phyloP scores from a whole-genome alignment of 2,888 invertebrate genomes.

The Oscheius sp. region DNA sequence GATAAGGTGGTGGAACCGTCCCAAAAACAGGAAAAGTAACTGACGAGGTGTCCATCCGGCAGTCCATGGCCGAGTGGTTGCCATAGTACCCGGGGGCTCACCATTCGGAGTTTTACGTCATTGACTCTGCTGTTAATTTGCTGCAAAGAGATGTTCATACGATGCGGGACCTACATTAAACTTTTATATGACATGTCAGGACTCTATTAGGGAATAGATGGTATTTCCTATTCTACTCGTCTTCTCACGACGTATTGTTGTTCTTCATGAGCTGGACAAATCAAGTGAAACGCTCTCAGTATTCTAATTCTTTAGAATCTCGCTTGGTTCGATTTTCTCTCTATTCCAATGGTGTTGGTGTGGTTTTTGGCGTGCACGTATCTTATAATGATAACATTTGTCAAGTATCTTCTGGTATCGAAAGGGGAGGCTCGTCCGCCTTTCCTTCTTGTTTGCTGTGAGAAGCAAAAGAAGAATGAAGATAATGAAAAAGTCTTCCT shows the following conservation, averaged over 20 bases:
- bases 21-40: not conserved
- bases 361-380: conserved; percentile 12
- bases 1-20: not conserved
- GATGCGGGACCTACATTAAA: too few relatives aligned
- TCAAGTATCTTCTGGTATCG: conserved; percentile 9
- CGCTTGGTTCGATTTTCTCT: conserved; percentile 14
- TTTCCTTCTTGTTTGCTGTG: conserved; percentile 12
- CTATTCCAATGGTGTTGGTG: conserved; percentile 1
- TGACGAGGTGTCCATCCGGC: not conserved
- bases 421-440: conserved; percentile 12
- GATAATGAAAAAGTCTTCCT: too few relatives aligned
- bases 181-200: too few relatives aligned
- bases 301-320: not conserved
- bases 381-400: conserved; percentile 6
- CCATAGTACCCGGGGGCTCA: too few relatives aligned
- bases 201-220: too few relatives aligned
- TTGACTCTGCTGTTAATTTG: too few relatives aligned
- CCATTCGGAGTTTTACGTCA: not conserved
- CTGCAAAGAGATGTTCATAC: too few relatives aligned
- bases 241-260: too few relatives aligned
- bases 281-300: not conserved
- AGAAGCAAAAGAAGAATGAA: too few relatives aligned
- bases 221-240: too few relatives aligned
- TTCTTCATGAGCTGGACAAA: not conserved
- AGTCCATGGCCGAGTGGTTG: not conserved